Conservation (phyloP, 2,113 vertebrate genomes). For the Prolemur simus region DNA sequence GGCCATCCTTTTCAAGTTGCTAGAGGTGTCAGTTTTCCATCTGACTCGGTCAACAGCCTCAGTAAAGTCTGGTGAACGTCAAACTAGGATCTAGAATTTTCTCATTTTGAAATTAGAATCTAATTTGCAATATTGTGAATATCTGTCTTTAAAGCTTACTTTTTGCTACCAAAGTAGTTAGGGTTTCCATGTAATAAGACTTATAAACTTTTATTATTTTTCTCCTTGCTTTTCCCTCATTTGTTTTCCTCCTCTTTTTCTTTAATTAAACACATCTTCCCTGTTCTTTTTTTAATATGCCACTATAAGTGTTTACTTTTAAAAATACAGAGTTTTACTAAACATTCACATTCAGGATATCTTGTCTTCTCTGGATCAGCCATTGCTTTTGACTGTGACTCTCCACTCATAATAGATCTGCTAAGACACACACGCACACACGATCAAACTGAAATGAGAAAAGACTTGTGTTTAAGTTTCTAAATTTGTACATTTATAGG, state of each 20-base stretch:
- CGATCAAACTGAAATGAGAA: neutral
- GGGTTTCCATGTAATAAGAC: neutral
- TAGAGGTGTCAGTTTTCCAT: neutral
- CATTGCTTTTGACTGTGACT: neutral
- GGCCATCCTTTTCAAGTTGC: neutral
- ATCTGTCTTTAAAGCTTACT: neutral
- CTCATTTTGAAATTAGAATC: neutral
- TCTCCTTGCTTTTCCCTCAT: neutral
- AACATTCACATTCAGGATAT: neutral
- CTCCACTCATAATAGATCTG: neutral
- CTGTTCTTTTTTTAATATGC: neutral
- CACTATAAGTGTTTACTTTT: neutral
- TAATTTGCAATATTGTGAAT: neutral
- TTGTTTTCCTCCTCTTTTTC: neutral
- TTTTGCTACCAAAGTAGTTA: constrained; percentile 42
- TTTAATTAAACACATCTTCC: neutral
- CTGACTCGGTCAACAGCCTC: neutral
- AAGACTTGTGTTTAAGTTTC: neutral
- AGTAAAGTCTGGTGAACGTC: neutral
- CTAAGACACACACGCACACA: neutral
- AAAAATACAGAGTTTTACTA: neutral
- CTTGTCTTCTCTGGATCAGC: neutral
- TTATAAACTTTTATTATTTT: neutral
- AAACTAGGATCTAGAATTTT: neutral
- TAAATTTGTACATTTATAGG: constrained; percentile 19